Evolutionary conservation across 2,888 invertebrate genomes (phyloP).

Genomic region (Diadromus collaris): DNA sequence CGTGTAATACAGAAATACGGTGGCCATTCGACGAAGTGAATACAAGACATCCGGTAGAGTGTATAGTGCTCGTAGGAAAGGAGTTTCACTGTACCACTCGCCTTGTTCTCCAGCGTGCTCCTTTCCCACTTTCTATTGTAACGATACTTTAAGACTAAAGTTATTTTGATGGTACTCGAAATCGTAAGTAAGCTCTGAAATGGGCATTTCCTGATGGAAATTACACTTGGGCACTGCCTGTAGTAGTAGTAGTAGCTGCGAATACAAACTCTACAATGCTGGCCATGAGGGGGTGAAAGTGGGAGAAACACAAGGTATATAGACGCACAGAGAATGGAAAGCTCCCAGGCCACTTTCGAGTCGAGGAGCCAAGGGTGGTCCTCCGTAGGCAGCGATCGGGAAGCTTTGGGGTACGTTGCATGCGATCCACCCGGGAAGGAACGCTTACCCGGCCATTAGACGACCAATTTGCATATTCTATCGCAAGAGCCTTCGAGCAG

Average conservation of each 20-base stretch:
- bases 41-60: background rate
- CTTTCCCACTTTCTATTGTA: background rate
- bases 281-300: slow-evolving; percentile 12
- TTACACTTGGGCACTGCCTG: slow-evolving; percentile 36
- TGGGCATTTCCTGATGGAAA: slow-evolving; percentile 44
- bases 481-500: slow-evolving; percentile 60
- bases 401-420: slow-evolving; percentile 45
- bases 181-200: slow-evolving; percentile 11
- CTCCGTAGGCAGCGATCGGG: slow-evolving; percentile 45
- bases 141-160: slow-evolving; percentile 17
- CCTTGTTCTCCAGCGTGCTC: background rate
- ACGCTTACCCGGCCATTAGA: slow-evolving; percentile 68
- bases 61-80: slow-evolving; percentile 22
- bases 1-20: slow-evolving; percentile 2
- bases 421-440: slow-evolving; percentile 55
- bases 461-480: slow-evolving; percentile 71
- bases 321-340: slow-evolving; percentile 34
- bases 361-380: slow-evolving; percentile 41
- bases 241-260: slow-evolving; percentile 13
- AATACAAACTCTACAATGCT: slow-evolving; percentile 41
- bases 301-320: slow-evolving; percentile 19
- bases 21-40: background rate
- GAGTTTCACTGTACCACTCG: background rate
- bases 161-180: slow-evolving; percentile 16
- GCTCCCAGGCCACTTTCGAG: slow-evolving; percentile 43